Evolutionary conservation across 2,113 vertebrate species (phyloP).

Genomic region (Barbus barbus): DNA sequence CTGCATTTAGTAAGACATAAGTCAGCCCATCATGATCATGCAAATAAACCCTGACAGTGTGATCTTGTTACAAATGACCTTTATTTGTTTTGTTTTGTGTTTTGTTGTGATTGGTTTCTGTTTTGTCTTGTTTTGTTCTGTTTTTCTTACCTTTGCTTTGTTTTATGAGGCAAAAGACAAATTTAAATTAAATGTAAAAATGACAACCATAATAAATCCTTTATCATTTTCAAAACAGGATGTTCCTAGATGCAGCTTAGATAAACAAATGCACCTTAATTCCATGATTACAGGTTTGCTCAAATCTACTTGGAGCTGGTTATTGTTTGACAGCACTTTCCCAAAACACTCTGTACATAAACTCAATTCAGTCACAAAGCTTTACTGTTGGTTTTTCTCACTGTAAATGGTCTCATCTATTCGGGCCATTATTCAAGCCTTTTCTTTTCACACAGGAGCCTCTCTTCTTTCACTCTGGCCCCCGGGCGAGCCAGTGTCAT

Average conservation of each 20-base stretch:
- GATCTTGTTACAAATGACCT: no score
- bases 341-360: neutral
- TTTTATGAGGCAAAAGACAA: neutral
- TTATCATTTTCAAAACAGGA: neutral
- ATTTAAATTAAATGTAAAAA: neutral
- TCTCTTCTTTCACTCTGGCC: slow-evolving; percentile 69
- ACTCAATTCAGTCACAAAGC: slow-evolving; percentile 60
- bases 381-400: slow-evolving; percentile 10
- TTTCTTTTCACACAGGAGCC: slow-evolving; percentile 61
- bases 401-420: slow-evolving; percentile 19
- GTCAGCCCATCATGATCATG: no score
- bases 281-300: neutral
- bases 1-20: no score
- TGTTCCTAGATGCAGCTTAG: no score
- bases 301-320: neutral
- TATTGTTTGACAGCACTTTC: slow-evolving; percentile 6
- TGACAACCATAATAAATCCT: neutral
- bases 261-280: no score
- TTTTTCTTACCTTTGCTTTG: neutral
- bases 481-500: slow-evolving; percentile 69
- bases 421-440: slow-evolving; percentile 45
- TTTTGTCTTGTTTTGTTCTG: neutral
- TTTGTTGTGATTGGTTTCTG: neutral
- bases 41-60: no score
- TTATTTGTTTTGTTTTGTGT: no score